Evolutionary conservation across 2,888 invertebrate genomes (phyloP).

Genomic region (Dysmachus trigonus): DNA sequence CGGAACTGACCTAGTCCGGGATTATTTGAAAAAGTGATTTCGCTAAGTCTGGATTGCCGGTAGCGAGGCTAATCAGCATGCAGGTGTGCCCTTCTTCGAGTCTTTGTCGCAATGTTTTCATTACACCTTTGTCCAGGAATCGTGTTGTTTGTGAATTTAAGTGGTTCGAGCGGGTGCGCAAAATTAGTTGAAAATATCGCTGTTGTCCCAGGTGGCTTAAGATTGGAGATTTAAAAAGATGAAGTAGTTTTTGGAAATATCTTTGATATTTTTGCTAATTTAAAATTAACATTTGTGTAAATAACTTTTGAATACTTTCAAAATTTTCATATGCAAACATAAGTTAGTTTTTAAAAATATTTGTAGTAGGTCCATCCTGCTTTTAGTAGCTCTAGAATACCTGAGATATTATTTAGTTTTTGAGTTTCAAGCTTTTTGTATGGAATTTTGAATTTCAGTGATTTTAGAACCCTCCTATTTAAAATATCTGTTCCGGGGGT

Average conservation of each 20-base stretch:
- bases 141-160: not conserved
- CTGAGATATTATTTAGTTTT: no score
- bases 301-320: not conserved
- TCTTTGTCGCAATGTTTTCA: not conserved
- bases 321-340: no score
- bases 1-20: not conserved
- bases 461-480: no score
- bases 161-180: not conserved
- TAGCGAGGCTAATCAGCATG: not conserved
- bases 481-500: no score
- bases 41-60: not conserved
- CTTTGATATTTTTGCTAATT: not conserved
- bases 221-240: not conserved
- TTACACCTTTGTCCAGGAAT: not conserved
- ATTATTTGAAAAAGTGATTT: conserved; percentile 33
- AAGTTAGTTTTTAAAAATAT: no score
- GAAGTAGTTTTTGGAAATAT: not conserved
- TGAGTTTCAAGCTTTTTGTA: no score
- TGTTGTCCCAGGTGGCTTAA: not conserved
- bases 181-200: not conserved
- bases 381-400: no score
- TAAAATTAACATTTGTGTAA: not conserved
- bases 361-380: not conserved
- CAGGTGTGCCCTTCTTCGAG: not conserved
- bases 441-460: no score